phyloP scores from a whole-genome alignment of 2,797 vertebrate species.

The Sebastes oblongus region DNA sequence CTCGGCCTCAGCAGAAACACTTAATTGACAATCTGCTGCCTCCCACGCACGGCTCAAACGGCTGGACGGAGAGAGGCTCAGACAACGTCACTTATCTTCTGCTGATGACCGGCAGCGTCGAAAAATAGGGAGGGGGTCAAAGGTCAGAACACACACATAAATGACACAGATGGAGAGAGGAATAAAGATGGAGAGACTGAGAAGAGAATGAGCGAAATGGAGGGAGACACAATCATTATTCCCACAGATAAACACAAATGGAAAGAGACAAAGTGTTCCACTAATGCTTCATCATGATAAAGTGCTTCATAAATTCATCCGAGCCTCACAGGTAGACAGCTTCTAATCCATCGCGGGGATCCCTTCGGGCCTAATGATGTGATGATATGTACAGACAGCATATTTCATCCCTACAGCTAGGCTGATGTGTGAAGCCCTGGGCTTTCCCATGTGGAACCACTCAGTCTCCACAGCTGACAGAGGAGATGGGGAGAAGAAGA shows the following conservation, averaged over 20 bases:
- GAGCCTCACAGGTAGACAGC: constrained; percentile 69
- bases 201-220: constrained; percentile 18
- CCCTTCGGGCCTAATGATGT: constrained; percentile 78
- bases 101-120: constrained; percentile 51
- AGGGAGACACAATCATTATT: constrained; percentile 46
- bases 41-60: constrained; percentile 73
- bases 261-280: constrained; percentile 70
- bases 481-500: constrained; percentile 9
- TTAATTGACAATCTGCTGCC: constrained; percentile 85
- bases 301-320: constrained; percentile 76
- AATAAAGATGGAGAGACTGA: constrained; percentile 20
- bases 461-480: constrained; percentile 61
- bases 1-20: constrained; percentile 82
- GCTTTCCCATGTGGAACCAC: constrained; percentile 77
- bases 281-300: constrained; percentile 72
- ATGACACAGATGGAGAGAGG: neutral
- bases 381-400: constrained; percentile 76
- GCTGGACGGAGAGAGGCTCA: constrained; percentile 47
- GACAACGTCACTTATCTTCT: constrained; percentile 54
- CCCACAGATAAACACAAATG: constrained; percentile 67
- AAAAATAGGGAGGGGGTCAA: constrained; percentile 51
- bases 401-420: constrained; percentile 65
- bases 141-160: constrained; percentile 49
- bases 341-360: constrained; percentile 69
- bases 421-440: constrained; percentile 65